These are phyloP conservation scores for Orthosia gracilis DNA, from an alignment of 2,888 invertebrate genomes.

Conservation along the genomic window DNA sequence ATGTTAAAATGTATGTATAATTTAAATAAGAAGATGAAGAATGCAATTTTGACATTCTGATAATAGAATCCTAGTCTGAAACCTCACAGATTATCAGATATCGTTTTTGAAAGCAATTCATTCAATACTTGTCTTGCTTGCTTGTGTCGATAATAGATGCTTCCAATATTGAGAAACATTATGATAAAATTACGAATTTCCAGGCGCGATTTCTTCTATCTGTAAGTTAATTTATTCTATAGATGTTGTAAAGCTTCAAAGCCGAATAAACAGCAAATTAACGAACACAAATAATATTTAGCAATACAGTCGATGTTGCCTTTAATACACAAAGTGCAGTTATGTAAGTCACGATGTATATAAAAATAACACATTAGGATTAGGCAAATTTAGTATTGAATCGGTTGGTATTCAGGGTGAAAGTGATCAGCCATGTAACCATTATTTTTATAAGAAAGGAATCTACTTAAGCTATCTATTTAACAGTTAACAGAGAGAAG, in stretches of 20 bases:
- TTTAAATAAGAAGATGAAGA: no score
- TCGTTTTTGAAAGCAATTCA: not conserved
- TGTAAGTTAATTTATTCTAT: conserved; percentile 65
- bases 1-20: not conserved
- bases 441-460: not conserved
- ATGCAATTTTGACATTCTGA: no score
- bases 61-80: not conserved
- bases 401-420: conserved; percentile 49
- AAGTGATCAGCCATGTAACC: not conserved
- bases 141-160: not conserved
- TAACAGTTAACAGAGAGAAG: not conserved
- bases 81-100: not conserved
- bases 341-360: conserved; percentile 61
- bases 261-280: conserved; percentile 27
- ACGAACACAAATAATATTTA: conserved; percentile 19
- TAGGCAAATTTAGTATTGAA: conserved; percentile 39
- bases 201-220: conserved; percentile 53
- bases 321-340: conserved; percentile 33
- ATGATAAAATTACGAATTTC: conserved; percentile 46
- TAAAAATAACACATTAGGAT: conserved; percentile 55
- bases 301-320: conserved; percentile 38
- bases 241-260: conserved; percentile 72
- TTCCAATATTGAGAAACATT: conserved; percentile 2
- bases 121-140: not conserved
- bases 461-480: not conserved